Evolutionary conservation across 2,888 invertebrate genomes (phyloP).

Genomic region (Catocala fraxini): DNA sequence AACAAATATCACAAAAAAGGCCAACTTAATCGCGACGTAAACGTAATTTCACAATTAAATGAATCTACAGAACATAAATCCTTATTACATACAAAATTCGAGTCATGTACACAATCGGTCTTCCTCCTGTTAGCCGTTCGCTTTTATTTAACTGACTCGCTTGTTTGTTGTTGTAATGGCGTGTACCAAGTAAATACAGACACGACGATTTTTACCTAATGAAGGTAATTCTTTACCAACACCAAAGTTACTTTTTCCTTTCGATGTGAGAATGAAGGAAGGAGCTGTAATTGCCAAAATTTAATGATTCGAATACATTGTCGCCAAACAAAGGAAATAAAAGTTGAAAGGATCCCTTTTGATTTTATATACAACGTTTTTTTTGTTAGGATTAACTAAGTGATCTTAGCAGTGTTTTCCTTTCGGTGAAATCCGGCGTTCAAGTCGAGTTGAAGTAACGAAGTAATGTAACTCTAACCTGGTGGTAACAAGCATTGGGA

Average conservation of each 20-base stretch:
- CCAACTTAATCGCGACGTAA: conserved; percentile 3
- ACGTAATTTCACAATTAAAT: conserved; percentile 24
- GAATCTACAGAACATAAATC: conserved; percentile 44
- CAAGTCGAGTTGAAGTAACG: neutral
- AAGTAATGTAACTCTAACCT: neutral
- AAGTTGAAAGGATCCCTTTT: conserved; percentile 16
- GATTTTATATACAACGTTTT: conserved; percentile 10
- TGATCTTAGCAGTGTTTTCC: neutral
- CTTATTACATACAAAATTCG: conserved; percentile 55
- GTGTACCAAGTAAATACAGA: conserved; percentile 31
- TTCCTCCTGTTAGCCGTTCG: conserved; percentile 55
- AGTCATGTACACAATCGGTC: conserved; percentile 63
- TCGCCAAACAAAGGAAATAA: conserved; percentile 20
- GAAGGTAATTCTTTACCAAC: conserved; percentile 23
- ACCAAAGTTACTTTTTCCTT: conserved; percentile 18
- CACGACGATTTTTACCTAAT: conserved; percentile 19
- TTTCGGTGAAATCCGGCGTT: neutral
- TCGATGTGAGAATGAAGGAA: conserved; percentile 25
- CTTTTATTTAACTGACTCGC: conserved; percentile 54
- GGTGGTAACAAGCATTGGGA: no score
- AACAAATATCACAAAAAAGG: neutral
- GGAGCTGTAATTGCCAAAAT: conserved; percentile 35
- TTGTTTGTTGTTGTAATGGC: conserved; percentile 52
- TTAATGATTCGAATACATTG: conserved; percentile 33
- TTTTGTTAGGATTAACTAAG: conserved; percentile 1